Evolutionary conservation across 1,140 invertebrate genomes (phyloP), one percentile per base, ranked within the genome.

Genomic region (Streblospio benedicti): DNA sequence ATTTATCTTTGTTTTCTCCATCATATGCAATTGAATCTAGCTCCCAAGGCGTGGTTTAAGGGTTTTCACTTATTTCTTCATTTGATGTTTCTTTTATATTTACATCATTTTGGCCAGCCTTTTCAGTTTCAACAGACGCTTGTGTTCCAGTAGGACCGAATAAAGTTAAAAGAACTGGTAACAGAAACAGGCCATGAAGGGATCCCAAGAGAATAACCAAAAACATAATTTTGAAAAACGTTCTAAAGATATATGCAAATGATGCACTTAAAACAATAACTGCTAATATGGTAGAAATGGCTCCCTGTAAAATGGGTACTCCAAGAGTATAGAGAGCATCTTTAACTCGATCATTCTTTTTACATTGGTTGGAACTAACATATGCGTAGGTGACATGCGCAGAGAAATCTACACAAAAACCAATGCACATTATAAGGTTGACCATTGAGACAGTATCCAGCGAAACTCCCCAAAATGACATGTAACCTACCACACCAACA

Each of bases 221-320:
- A 75, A 96, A 95, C n/a, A 97, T 91, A 83, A 96, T 96, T 79
- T 97, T 97, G 79, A 97, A 97, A 83, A 97, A 97, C 0, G 95
- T 93, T n/a, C 93, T 81, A 75, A 97, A 97, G 52, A 97, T 95
- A 70, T 97, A 97, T 63, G 92, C 96, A 54, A 92, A 87, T 0
- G 93, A 92, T 32, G 95, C 79, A 1, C 92, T 80, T 0, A 98
- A 76, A 0, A 92, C 89, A 0, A 90, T 78, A 5, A 97, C 87
- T 50, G 93, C 94, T 0, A 97, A 77, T 28, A 97, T 90, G 0
- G 94, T 97, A 5, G 92, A 95, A 0, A 90, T 80, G 0, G 91
- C 91, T 14, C 94, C 94, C 79, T 97, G 91, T 18, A 96, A 84
- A 57, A 97, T 94, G 0, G 95, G 94, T 30, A 96, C 77, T 2